phyloP scores from a whole-genome alignment of 2,113 vertebrate genomes.

The Nibea albiflora region DNA sequence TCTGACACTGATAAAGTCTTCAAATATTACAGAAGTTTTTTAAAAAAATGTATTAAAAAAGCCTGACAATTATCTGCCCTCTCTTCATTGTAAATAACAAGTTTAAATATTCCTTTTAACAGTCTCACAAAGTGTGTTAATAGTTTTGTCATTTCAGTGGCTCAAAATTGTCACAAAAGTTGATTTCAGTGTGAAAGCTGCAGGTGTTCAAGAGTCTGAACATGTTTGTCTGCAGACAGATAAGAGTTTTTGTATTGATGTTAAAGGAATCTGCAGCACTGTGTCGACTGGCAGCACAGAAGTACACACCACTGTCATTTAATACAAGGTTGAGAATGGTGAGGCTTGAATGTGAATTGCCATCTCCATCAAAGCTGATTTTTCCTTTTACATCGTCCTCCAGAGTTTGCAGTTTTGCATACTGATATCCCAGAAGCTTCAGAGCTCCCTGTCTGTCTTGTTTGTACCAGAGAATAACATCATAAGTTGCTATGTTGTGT shows the following conservation, averaged over 20 bases:
- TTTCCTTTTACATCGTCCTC: slow-evolving; percentile 43
- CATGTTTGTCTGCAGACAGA: background rate
- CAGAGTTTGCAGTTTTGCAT: accelerated
- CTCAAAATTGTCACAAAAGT: too few species aligned
- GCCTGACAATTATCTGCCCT: too few species aligned
- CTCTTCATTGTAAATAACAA: too few species aligned
- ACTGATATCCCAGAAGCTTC: slow-evolving; percentile 55
- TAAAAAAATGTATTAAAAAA: too few species aligned
- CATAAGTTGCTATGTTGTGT: background rate
- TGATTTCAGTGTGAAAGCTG: background rate
- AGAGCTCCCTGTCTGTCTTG: slow-evolving; percentile 8
- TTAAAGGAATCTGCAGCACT: slow-evolving; percentile 26
- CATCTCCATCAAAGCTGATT: slow-evolving; percentile 44
- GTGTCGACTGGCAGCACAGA: slow-evolving; percentile 62
- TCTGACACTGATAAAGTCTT: too few species aligned
- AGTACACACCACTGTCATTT: slow-evolving; percentile 48
- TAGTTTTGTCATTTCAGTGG: too few species aligned
- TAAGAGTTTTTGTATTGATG: slow-evolving; percentile 50
- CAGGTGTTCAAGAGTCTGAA: slow-evolving; percentile 40
- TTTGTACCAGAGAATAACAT: slow-evolving; percentile 71
- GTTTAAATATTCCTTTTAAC: too few species aligned
- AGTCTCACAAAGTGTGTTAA: too few species aligned
- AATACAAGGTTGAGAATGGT: background rate
- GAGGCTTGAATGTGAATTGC: background rate
- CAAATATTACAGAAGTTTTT: too few species aligned